A percentile compares a stretch with the other conserved stretches of the same genome.
Evolutionary conservation across 2,888 invertebrate species (phyloP).

Genomic region (Galerucella pusilla): DNA sequence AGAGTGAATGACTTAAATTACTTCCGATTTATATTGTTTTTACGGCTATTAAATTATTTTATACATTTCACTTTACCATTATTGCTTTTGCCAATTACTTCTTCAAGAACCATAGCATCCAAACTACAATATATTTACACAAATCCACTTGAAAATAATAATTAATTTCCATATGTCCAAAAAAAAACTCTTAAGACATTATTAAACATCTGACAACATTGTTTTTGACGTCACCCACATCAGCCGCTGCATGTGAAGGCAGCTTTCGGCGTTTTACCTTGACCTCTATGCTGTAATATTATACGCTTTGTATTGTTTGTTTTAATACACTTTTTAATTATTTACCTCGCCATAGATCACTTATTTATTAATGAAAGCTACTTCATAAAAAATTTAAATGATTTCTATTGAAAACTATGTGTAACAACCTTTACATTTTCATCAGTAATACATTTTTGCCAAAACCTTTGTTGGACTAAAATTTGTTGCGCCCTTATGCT

Average conservation of each 20-base stretch:
- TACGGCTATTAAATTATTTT: too few relatives aligned
- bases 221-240: constrained; percentile 27
- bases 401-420: not conserved
- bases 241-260: constrained; percentile 30
- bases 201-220: constrained; percentile 1
- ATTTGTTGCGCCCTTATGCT: too few relatives aligned
- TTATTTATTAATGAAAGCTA: constrained; percentile 14
- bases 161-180: not conserved
- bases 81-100: too few relatives aligned
- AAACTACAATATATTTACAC: too few relatives aligned
- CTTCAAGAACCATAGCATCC: too few relatives aligned
- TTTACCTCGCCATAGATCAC: constrained; percentile 2
- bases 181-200: not conserved
- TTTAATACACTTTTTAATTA: constrained; percentile 11
- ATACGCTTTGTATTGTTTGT: constrained; percentile 14
- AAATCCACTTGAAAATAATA: not conserved
- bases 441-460: too few relatives aligned
- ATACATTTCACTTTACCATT: too few relatives aligned
- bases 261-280: constrained; percentile 37
- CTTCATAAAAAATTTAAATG: not conserved
- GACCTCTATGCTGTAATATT: constrained; percentile 43
- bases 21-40: too few relatives aligned
- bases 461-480: too few relatives aligned
- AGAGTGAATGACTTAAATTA: too few relatives aligned
- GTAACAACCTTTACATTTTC: not conserved